Base-by-base conservation (phyloP, 37 sponge, comb jelly and placozoan genomes). In the Oopsacas minuta region DNA sequence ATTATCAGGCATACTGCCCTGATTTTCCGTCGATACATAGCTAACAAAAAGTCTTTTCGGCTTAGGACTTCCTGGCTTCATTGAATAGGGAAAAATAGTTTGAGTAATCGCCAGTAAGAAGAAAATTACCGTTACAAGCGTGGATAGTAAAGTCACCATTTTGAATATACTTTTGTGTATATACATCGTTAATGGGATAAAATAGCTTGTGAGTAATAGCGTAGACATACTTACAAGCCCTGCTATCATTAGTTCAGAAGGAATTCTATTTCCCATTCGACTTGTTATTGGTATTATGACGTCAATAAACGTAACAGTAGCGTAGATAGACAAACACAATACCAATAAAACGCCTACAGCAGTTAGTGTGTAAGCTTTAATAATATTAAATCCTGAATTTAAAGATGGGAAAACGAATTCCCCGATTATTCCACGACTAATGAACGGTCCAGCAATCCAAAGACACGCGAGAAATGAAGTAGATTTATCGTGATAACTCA, bases 61-160 rank as follows among this genome's bases (percentile, higher is more conserved):
- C 28, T 61, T 61, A 32, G 75, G 75, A 34, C 75, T 61, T 61
- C 75, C 75, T 61, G 75, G 75, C 5, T n/a, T 61, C 75, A 61
- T 61, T 25, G 75, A 61, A 12, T 20, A 61, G 1, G 75, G 75
- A 12, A 61, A 61, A 10, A 61, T 61, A 20, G 28, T 61, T 34
- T 61, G 75, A 25, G 75, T 61, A 61, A 61, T 61, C 28, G 75
- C 75, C 5, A 61, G 75, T 20, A 61, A 20, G 75, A 61, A 61
- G 22, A 61, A 3, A 25, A 61, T 12, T 61, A 61, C 1, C 1
- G 30, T 61, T n/a, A 61, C 17, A 32, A n/a, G 5, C 3, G 75
- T 3, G 32, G 75, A 61, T 5, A 61, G 3, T 25, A 20, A 32
- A 12, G 75, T 32, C 28, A 61, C 30, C 22, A 61, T 10, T 3